phyloP scores from a whole-genome alignment of 2,113 vertebrate genomes.

The Mellivora capensis region DNA sequence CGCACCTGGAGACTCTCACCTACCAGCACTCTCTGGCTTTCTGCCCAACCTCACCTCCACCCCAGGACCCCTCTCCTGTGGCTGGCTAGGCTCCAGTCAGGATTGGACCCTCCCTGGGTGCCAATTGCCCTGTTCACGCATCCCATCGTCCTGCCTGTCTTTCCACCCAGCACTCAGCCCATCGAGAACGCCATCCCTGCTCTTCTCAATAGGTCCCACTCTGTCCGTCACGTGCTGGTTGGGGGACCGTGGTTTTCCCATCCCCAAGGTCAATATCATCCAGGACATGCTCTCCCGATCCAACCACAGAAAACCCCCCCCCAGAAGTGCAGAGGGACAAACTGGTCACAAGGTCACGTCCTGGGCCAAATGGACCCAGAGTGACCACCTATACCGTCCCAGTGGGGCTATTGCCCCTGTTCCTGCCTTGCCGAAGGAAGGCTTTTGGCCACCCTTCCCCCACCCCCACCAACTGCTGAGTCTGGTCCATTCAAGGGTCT shows the following conservation, averaged over 20 bases:
- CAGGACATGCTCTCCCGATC: background rate
- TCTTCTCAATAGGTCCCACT: background rate
- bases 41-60: no score
- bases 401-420: rapidly evolving
- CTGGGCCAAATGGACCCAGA: background rate
- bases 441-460: background rate
- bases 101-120: background rate
- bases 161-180: no score
- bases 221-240: background rate
- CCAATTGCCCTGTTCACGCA: background rate
- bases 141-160: background rate
- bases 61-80: background rate
- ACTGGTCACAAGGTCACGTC: rapidly evolving
- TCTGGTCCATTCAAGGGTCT: background rate
- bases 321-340: background rate
- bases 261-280: background rate
- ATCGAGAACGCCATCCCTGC: background rate
- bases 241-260: background rate
- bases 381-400: background rate
- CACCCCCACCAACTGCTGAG: background rate
- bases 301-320: background rate
- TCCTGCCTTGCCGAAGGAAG: background rate
- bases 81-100: background rate
- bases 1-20: no score
- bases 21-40: background rate